phyloP scores from a whole-genome alignment of 2,888 invertebrate species.

The Eilema griseolum region DNA sequence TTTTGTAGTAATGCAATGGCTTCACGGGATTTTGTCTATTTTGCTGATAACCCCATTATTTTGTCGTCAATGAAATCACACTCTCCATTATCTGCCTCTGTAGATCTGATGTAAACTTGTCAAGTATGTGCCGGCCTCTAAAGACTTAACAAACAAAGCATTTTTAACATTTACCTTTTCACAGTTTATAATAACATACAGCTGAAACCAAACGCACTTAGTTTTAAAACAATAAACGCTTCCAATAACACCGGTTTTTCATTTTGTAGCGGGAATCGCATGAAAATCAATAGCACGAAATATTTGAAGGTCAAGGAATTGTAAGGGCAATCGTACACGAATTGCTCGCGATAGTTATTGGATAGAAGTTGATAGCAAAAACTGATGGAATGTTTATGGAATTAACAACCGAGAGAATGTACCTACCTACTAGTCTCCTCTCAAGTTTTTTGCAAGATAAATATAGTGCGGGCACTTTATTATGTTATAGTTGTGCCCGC shows the following conservation, averaged over 20 bases:
- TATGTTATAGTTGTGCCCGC: too few species aligned
- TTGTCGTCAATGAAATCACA: too few species aligned
- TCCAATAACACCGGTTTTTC: conserved; percentile 25
- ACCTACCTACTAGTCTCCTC: background rate
- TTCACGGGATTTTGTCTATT: too few species aligned
- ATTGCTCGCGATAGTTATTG: background rate
- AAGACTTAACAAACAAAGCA: conserved; percentile 38
- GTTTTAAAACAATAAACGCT: conserved; percentile 39
- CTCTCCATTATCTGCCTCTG: background rate
- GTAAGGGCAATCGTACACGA: background rate
- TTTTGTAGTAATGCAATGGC: too few species aligned
- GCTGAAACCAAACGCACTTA: conserved; percentile 38
- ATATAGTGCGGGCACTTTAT: too few species aligned
- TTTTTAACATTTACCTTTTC: conserved; percentile 33
- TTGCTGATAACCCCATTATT: too few species aligned
- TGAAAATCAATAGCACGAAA: conserved; percentile 23
- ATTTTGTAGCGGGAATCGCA: conserved; percentile 13
- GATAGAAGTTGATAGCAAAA: background rate
- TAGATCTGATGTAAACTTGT: background rate
- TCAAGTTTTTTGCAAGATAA: background rate
- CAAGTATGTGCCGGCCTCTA: conserved; percentile 15
- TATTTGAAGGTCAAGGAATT: conserved; percentile 24
- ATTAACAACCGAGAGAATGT: background rate
- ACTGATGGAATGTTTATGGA: background rate
- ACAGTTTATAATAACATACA: conserved; percentile 29